Conservation (phyloP, 2,113 vertebrate species). For the Danionella cerebrum region DNA sequence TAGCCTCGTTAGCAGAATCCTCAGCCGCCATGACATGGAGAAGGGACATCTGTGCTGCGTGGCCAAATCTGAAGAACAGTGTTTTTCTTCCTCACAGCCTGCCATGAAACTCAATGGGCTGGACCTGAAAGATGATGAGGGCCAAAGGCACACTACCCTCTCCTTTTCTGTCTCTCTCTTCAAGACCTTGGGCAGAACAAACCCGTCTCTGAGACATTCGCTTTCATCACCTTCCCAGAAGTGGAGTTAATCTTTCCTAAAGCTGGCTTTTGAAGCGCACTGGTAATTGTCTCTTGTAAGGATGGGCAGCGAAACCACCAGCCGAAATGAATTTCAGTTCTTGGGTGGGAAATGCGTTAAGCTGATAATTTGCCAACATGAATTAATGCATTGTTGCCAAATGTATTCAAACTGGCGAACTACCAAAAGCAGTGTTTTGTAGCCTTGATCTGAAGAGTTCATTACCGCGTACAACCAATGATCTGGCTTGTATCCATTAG, state of each 20-base stretch:
- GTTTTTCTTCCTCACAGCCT: slow-evolving; percentile 6
- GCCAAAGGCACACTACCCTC: slow-evolving; percentile 23
- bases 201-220: slow-evolving; percentile 29
- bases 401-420: slow-evolving; percentile 15
- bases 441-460: neutral
- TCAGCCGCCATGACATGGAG: slow-evolving; percentile 20
- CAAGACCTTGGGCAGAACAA: slow-evolving; percentile 30
- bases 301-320: slow-evolving; percentile 32
- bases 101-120: slow-evolving; percentile 29
- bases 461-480: neutral
- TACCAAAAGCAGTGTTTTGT: slow-evolving; percentile 14
- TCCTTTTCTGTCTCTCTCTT: slow-evolving; percentile 19
- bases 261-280: slow-evolving; percentile 35
- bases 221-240: slow-evolving; percentile 49
- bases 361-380: slow-evolving; percentile 40
- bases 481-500: neutral
- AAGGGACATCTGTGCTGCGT: slow-evolving; percentile 45
- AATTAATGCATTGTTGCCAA: slow-evolving; percentile 37
- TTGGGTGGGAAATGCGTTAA: slow-evolving; percentile 37
- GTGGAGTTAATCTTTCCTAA: slow-evolving; percentile 45
- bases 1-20: slow-evolving; percentile 41
- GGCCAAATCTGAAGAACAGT: slow-evolving; percentile 34
- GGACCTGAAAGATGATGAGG: slow-evolving; percentile 16
- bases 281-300: slow-evolving; percentile 46
- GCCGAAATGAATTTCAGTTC: slow-evolving; percentile 43